Percentiles rank a stretch among this genome's conserved stretches.
Conservation (phyloP, 2,888 invertebrate genomes). For the Phalangium opilio region DNA sequence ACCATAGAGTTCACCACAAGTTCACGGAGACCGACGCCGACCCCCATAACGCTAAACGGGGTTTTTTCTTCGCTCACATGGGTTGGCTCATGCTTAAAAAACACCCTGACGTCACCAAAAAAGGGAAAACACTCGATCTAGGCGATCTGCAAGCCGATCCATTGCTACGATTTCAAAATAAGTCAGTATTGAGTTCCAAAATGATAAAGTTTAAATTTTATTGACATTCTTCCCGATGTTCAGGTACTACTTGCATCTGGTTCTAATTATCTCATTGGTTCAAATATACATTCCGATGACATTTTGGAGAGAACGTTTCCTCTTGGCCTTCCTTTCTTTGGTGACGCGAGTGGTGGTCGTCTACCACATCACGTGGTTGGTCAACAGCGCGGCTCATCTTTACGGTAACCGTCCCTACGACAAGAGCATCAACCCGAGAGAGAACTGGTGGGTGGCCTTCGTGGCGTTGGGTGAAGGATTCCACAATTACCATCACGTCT, state of each 20-base stretch:
- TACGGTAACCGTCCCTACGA: constrained; percentile 40
- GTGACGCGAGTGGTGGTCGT: constrained; percentile 15
- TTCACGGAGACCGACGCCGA: constrained; percentile 30
- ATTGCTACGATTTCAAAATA: constrained; percentile 32
- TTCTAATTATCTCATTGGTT: background rate
- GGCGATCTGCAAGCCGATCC: constrained; percentile 33
- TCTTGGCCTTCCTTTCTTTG: background rate
- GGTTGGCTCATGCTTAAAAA: constrained; percentile 36
- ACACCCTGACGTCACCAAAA: constrained; percentile 33
- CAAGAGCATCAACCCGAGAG: constrained; percentile 28
- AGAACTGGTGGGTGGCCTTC: constrained; percentile 28
- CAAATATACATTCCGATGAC: background rate
- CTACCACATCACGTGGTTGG: constrained; percentile 40
- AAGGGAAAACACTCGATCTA: constrained; percentile 32
- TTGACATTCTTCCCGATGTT: background rate
- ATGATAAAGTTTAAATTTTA: background rate
- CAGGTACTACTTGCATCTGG: background rate
- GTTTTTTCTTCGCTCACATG: constrained; percentile 38
- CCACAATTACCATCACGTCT: constrained; percentile 88
- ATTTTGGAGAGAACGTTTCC: background rate
- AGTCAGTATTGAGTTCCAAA: constrained; percentile 22
- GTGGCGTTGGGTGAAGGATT: constrained; percentile 61
- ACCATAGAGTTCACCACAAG: constrained; percentile 29
- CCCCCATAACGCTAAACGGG: constrained; percentile 29
- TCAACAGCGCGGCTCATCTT: constrained; percentile 36